Percentiles rank a stretch among this genome's conserved stretches.
Conservation (phyloP, 2,888 invertebrate species). For the Oscheius myriophilus region DNA sequence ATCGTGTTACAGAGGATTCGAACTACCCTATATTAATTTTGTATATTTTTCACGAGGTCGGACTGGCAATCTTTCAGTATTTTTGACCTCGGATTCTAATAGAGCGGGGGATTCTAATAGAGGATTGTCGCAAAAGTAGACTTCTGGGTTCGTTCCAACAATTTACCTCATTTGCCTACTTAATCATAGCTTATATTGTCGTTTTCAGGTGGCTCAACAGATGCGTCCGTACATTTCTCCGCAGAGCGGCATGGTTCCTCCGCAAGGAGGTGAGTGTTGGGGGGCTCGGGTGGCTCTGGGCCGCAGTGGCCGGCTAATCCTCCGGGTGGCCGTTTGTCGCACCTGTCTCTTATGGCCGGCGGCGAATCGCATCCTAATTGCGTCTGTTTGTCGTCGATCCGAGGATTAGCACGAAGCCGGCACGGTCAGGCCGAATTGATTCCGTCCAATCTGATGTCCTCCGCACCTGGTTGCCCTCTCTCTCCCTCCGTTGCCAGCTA, state of each 20-base stretch:
- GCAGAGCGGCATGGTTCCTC: slow-evolving; percentile 19
- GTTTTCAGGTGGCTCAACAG: slow-evolving; percentile 23
- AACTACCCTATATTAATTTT: too few relatives aligned
- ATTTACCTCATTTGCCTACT: too few relatives aligned
- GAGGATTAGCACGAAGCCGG: not conserved
- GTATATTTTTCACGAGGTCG: too few relatives aligned
- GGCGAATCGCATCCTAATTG: slow-evolving; percentile 10
- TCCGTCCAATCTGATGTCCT: not conserved
- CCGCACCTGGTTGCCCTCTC: not conserved
- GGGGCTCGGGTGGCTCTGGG: not conserved
- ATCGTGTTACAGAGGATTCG: too few relatives aligned
- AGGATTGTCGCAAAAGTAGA: too few relatives aligned
- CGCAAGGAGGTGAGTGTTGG: slow-evolving; percentile 12
- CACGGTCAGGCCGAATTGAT: not conserved
- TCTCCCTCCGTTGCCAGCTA: not conserved
- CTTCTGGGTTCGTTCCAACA: too few relatives aligned
- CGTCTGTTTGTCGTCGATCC: not conserved
- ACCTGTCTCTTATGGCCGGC: slow-evolving; percentile 1
- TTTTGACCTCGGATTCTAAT: too few relatives aligned
- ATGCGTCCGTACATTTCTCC: slow-evolving; percentile 33
- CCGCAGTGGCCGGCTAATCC: slow-evolving; percentile 1
- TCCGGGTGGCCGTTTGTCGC: slow-evolving; percentile 11
- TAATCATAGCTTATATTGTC: too few relatives aligned
- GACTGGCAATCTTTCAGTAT: too few relatives aligned
- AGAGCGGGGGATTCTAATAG: too few relatives aligned